Conservation (phyloP, 2,888 invertebrate genomes). For the Eustalomyia histrio region DNA sequence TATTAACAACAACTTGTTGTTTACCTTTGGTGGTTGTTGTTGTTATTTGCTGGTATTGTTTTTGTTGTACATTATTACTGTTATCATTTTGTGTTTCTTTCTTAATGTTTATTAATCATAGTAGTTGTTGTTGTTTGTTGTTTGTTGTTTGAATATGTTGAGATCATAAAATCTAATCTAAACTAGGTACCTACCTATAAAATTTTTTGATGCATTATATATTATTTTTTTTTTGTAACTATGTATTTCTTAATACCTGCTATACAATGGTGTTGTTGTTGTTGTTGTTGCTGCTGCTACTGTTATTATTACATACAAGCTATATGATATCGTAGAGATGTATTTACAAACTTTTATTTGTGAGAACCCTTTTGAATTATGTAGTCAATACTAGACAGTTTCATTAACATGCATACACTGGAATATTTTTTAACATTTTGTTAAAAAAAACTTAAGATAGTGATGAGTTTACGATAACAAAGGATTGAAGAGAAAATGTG, state of each 20-base stretch:
- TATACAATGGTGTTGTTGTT: constrained; percentile 47
- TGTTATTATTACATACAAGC: constrained; percentile 30
- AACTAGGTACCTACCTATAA: too few relatives aligned
- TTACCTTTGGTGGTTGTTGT: background rate
- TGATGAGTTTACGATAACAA: too few relatives aligned
- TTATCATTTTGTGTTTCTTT: constrained; percentile 7
- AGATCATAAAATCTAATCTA: background rate
- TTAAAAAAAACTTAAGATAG: too few relatives aligned
- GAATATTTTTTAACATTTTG: too few relatives aligned
- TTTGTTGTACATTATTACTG: background rate
- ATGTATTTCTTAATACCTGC: constrained; percentile 43
- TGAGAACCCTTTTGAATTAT: too few relatives aligned
- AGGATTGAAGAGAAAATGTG: too few relatives aligned
- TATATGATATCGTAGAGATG: background rate
- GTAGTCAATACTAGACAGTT: too few relatives aligned
- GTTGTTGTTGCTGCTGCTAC: constrained; percentile 43
- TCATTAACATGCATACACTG: too few relatives aligned
- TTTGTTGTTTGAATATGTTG: background rate
- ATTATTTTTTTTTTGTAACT: constrained; percentile 19
- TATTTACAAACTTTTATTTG: too few relatives aligned
- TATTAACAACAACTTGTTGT: constrained; percentile 2
- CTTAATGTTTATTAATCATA: background rate
- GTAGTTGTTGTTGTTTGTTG: background rate
- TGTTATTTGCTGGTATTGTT: background rate
- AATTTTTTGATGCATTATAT: background rate